Base-by-base conservation (phyloP, 2,797 vertebrate genomes). In the Sorex maritimensis region DNA sequence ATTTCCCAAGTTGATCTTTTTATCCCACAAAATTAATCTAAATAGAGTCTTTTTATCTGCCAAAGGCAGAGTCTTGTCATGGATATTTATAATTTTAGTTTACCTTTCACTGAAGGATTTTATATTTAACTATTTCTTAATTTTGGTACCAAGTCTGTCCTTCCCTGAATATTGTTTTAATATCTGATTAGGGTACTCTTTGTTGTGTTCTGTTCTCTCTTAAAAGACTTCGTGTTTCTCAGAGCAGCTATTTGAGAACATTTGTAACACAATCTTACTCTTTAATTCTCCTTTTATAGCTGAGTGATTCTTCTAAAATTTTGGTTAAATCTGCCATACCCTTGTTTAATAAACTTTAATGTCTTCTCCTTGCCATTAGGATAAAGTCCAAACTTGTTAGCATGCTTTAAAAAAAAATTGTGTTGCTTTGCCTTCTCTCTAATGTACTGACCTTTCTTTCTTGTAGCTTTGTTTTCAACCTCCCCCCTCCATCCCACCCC, bases 301-400 rank as follows among this genome's bases (percentile, higher is more conserved):
- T 21, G 49, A 90, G 26, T 15, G 26, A 69, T 77, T 79, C 46
- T 91, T 88, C 58, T 58, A 75, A 91, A 87, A 82, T 21, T 34
- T 63, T 90, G 26, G 52, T 30, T 75, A 1, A 15, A 63, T 58
- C 38, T 8, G 2, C 10, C 6, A 10, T 65, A 61, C 34, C 23
- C 24, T 5, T 91, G 4, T 12, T 84, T 65, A 75, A 74, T 71
- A 65, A 58, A 38, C 1, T 86, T 89, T 52, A 49, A 41, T 26
- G 6, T 92, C 49, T 74, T 69, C 17, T 28, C 67, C 55, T 38
- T 83, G 10, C 52, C 10, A 9, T 75, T 89, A 58, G 44, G 7
- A 74, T 52, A 91, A 73, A 49, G 68, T 80, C 6, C 17, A 83
- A 44, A 80, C 14, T 73, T 77, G 28, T 13, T 55, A 75, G 26